Conservation (phyloP, 37 sponge, comb jelly and placozoan genomes). For the Beroe forskalii region DNA sequence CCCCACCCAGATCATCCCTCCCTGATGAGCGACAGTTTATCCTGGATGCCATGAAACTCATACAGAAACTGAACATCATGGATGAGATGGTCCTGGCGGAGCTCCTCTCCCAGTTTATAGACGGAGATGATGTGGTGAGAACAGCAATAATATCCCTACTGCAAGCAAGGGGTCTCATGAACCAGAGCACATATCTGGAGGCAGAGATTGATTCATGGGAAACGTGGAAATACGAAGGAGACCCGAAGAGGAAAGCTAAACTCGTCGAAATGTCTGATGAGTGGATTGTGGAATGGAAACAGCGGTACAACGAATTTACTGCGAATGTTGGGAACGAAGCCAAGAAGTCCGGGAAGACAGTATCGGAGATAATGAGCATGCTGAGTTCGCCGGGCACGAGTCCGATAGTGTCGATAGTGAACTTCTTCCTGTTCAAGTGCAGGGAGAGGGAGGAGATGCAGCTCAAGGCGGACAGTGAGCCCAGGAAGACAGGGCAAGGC, state of each 20-base stretch:
- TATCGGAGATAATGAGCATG: conserved; percentile 62
- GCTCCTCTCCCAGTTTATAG: conserved; percentile 44
- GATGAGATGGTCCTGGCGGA: conserved; percentile 59
- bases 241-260: conserved; percentile 5
- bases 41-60: conserved; percentile 28
- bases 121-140: conserved; percentile 43
- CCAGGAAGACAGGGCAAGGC: conserved; percentile 23
- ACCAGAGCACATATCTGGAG: conserved; percentile 6
- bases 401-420: conserved; percentile 44
- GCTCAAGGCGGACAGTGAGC: background rate
- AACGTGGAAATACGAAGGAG: conserved; percentile 52
- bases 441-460: conserved; percentile 23
- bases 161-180: conserved; percentile 16
- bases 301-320: conserved; percentile 52
- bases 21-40: conserved; percentile 57
- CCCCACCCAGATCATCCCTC: conserved; percentile 1
- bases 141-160: background rate
- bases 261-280: conserved; percentile 59
- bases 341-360: conserved; percentile 63
- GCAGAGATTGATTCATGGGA: conserved; percentile 43
- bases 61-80: conserved; percentile 61
- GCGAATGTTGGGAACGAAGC: conserved; percentile 49
- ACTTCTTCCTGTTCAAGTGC: conserved; percentile 56
- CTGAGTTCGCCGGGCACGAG: conserved; percentile 56
- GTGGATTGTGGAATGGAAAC: conserved; percentile 49